A percentile compares a stretch with the other conserved stretches of the same genome.
phyloP scores from a whole-genome alignment of 2,888 invertebrate genomes.

The Blera fallax region DNA sequence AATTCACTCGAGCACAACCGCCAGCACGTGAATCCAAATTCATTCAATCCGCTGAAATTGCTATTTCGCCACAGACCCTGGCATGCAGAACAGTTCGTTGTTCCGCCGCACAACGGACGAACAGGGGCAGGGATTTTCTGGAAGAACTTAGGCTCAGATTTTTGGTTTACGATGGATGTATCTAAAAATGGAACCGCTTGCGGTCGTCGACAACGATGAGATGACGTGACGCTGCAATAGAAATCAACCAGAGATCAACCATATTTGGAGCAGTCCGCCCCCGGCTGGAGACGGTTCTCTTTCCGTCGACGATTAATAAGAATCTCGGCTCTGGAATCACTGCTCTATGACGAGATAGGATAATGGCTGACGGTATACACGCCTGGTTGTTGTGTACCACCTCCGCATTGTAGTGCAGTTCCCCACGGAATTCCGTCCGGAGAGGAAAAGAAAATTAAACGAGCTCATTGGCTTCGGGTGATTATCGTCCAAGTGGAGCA shows the following conservation, averaged over 20 bases:
- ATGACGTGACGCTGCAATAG: constrained; percentile 12
- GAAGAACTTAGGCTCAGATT: constrained; percentile 6
- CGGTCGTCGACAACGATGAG: neutral
- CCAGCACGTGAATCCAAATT: constrained; percentile 51
- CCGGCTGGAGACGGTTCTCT: neutral
- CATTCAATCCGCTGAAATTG: constrained; percentile 58
- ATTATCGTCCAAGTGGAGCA: constrained; percentile 39
- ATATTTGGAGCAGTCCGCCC: constrained; percentile 14
- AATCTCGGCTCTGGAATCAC: neutral
- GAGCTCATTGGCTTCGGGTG: constrained; percentile 41
- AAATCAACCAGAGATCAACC: constrained; percentile 12
- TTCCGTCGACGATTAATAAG: neutral
- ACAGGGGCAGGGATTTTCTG: neutral
- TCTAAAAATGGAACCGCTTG: constrained; percentile 26
- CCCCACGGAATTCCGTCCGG: constrained; percentile 1
- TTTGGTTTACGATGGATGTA: constrained; percentile 37
- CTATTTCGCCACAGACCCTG: neutral
- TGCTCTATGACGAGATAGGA: neutral
- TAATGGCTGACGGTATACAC: too few species aligned
- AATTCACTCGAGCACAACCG: constrained; percentile 54
- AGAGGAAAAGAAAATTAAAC: constrained; percentile 24
- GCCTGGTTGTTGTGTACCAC: neutral
- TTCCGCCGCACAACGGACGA: neutral
- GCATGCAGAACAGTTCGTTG: neutral
- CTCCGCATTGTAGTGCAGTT: neutral